Conservation (phyloP, 2,797 vertebrate genomes). For the Gymnothorax javanicus region DNA sequence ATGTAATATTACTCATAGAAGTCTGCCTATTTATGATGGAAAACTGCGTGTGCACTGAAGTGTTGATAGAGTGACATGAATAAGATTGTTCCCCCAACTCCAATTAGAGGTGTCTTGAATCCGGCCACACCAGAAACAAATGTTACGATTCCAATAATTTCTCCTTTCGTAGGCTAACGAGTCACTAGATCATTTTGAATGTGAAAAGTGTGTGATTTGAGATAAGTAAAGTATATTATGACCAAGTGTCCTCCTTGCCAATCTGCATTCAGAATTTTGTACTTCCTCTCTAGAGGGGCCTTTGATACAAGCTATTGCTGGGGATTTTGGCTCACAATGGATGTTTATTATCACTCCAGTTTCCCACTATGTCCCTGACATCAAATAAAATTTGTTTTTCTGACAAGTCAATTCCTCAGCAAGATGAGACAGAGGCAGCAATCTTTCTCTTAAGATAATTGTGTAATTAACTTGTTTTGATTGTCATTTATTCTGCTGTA, state of each 20-base stretch:
- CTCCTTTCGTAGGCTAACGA: constrained; percentile 39
- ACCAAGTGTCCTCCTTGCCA: constrained; percentile 37
- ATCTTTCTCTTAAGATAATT: background rate
- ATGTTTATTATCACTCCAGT: constrained; percentile 24
- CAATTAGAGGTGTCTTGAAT: no score
- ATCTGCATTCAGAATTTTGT: constrained; percentile 1
- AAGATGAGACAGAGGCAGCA: background rate
- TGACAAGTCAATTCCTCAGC: background rate
- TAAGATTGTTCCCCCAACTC: no score
- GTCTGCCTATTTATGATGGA: no score
- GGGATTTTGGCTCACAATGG: background rate
- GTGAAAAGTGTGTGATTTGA: constrained; percentile 41
- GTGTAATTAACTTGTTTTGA: background rate
- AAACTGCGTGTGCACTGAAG: no score
- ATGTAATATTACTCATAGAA: no score
- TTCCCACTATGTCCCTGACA: constrained; percentile 11
- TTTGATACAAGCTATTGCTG: constrained; percentile 32
- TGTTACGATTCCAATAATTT: constrained; percentile 30
- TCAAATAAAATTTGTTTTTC: constrained; percentile 14
- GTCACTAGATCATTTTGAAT: constrained; percentile 28
- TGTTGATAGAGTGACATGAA: no score
- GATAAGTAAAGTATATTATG: constrained; percentile 25
- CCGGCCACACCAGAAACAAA: no score
- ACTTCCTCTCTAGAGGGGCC: constrained; percentile 12
- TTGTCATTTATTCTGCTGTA: constrained; percentile 14